Conservation (phyloP, 2,797 vertebrate species). For the Sebastes oblongus region DNA sequence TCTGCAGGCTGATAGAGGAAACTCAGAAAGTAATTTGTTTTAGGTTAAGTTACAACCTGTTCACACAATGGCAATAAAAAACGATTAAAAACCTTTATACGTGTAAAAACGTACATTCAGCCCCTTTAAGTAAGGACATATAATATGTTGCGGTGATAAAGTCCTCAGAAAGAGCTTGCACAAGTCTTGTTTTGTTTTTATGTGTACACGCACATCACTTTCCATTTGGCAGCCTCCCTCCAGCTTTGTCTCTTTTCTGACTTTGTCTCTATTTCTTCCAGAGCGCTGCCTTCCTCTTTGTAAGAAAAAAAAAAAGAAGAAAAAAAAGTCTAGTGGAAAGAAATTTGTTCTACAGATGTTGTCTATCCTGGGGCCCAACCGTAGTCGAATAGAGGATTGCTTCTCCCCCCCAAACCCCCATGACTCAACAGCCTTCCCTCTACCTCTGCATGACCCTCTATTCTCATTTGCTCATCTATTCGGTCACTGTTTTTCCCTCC, state of each 20-base stretch:
- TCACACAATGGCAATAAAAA: too few species aligned
- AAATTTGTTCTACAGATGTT: constrained; percentile 74
- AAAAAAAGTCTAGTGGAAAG: constrained; percentile 45
- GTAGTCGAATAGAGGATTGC: constrained; percentile 1
- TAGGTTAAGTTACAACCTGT: too few species aligned
- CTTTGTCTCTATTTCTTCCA: background rate
- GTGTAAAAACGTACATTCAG: too few species aligned
- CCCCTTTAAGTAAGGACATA: fast-evolving
- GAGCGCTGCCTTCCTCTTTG: background rate
- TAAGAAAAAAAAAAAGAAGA: background rate
- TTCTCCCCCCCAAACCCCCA: background rate
- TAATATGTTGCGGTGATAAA: background rate
- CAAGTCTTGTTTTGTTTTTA: background rate
- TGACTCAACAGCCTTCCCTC: constrained; percentile 36
- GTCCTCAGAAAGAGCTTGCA: background rate
- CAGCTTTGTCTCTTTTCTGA: background rate
- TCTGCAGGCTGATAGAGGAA: too few species aligned
- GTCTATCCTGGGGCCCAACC: constrained; percentile 41
- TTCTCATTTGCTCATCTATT: constrained; percentile 9
- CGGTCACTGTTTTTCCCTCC: background rate
- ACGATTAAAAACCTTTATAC: too few species aligned
- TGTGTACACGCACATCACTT: background rate
- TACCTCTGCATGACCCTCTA: constrained; percentile 57
- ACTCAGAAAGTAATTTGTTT: too few species aligned
- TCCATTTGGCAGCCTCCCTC: background rate